phyloP scores from a whole-genome alignment of 2,888 invertebrate species.

The Acronicta leporina region DNA sequence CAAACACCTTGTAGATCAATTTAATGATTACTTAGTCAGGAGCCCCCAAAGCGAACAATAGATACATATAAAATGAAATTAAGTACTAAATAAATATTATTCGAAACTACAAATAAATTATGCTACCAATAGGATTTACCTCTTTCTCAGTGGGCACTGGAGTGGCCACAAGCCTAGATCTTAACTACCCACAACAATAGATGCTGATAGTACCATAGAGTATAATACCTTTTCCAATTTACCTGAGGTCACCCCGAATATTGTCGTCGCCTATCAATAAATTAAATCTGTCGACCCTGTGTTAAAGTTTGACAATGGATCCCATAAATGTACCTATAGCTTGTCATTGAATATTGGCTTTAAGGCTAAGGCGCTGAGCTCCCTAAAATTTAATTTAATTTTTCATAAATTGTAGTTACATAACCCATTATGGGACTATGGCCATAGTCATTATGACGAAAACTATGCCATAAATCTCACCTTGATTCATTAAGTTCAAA shows the following conservation, averaged over 20 bases:
- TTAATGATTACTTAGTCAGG: too few relatives aligned
- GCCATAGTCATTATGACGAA: too few relatives aligned
- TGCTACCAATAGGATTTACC: slow-evolving; percentile 7
- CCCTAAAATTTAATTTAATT: too few relatives aligned
- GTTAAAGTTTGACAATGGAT: slow-evolving; percentile 53
- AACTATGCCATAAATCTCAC: too few relatives aligned
- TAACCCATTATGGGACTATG: too few relatives aligned
- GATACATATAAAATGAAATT: too few relatives aligned
- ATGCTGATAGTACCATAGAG: slow-evolving; percentile 14
- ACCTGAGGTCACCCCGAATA: slow-evolving; percentile 52
- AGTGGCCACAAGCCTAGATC: slow-evolving; percentile 15
- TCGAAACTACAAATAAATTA: background rate
- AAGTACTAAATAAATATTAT: background rate
- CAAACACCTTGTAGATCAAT: too few relatives aligned
- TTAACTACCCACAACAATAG: slow-evolving; percentile 25
- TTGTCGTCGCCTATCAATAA: slow-evolving; percentile 65
- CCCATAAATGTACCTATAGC: slow-evolving; percentile 18
- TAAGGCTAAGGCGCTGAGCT: background rate
- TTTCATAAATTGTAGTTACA: too few relatives aligned
- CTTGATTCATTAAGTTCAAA: too few relatives aligned
- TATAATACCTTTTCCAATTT: slow-evolving; percentile 59
- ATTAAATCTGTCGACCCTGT: slow-evolving; percentile 66
- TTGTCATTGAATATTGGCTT: slow-evolving; percentile 13
- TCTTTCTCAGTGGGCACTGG: slow-evolving; percentile 15
- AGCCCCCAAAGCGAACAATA: too few relatives aligned